Percentiles rank a stretch among this genome's conserved stretches.
phyloP scores from a whole-genome alignment of 2,113 vertebrate species.

The Callorhinus ursinus region DNA sequence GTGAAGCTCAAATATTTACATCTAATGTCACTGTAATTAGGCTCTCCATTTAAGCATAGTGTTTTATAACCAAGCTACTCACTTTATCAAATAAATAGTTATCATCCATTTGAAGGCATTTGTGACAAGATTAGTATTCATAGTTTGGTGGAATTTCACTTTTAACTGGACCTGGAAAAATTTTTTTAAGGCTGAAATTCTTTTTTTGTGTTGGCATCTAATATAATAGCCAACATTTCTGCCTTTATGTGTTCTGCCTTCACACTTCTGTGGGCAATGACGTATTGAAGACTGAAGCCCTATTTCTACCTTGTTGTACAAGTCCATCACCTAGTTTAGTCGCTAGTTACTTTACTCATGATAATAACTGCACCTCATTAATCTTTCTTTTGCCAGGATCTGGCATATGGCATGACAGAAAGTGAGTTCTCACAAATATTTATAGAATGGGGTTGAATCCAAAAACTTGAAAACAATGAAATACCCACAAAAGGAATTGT shows the following conservation, averaged over 20 bases:
- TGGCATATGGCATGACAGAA: background rate
- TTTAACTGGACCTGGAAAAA: background rate
- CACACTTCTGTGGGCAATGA: background rate
- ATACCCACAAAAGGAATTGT: background rate
- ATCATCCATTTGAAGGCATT: background rate
- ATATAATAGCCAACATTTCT: background rate
- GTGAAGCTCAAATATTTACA: background rate
- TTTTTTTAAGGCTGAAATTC: background rate
- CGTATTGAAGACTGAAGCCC: background rate
- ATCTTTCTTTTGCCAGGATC: background rate
- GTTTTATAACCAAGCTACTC: background rate
- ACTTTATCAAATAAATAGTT: background rate
- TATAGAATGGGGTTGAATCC: background rate
- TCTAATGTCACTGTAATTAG: background rate
- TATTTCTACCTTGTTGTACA: background rate
- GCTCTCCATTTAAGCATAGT: background rate
- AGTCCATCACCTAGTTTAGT: background rate
- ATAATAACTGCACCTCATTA: background rate
- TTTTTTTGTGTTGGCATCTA: background rate
- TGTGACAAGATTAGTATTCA: background rate
- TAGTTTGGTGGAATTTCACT: background rate
- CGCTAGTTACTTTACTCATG: background rate
- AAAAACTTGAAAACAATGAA: background rate
- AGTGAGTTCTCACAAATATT: conserved; percentile 28
- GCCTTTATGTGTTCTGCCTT: background rate